These are phyloP conservation scores for Vidua chalybeata DNA, from an alignment of 2,113 vertebrate genomes.

Conservation along the genomic window DNA sequence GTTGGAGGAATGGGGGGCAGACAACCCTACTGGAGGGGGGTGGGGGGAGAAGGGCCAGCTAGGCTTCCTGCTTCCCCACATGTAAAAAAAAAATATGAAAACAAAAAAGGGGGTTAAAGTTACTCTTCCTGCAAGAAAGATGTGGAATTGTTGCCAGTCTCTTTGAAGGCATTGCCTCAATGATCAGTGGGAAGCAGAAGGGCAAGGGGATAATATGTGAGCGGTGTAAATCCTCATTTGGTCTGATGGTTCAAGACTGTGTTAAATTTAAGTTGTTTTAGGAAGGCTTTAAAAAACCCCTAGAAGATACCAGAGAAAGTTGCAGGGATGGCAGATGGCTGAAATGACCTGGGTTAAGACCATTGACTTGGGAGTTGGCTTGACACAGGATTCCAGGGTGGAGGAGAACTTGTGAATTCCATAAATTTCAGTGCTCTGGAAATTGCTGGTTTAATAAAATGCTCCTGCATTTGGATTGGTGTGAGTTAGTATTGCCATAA, in stretches of 20 bases:
- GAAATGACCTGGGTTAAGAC: not conserved
- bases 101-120: not conserved
- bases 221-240: not conserved
- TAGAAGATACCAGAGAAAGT: not conserved
- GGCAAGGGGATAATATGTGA: not conserved
- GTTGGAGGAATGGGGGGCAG: not conserved
- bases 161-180: not conserved
- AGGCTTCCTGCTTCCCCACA: not conserved
- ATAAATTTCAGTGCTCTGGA: not conserved
- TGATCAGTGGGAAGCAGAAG: not conserved
- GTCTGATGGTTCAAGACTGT: not conserved
- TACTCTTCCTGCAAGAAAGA: not conserved
- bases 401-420: not conserved
- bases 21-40: not conserved
- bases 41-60: rapidly evolving
- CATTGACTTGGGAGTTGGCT: not conserved
- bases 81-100: not conserved
- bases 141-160: not conserved
- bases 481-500: not conserved
- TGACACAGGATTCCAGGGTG: not conserved
- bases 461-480: not conserved
- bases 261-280: not conserved
- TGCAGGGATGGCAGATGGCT: not conserved
- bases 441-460: not conserved
- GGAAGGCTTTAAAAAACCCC: not conserved